phyloP scores from a whole-genome alignment of 1,140 invertebrate species.

The Physella acuta region DNA sequence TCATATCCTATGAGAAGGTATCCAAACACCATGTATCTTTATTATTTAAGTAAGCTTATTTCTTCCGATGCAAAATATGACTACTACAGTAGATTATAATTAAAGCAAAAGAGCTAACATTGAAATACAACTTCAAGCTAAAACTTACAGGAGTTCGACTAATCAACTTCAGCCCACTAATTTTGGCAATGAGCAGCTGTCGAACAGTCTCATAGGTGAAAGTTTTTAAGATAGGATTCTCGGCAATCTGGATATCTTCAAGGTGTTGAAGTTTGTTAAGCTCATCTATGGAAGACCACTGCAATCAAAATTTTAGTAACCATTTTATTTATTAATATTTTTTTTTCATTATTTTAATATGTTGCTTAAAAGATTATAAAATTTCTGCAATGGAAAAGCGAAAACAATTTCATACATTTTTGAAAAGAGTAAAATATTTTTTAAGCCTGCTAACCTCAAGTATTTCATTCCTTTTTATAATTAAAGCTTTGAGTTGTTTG shows the following conservation, averaged over 20 bases:
- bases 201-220: constrained; percentile 72
- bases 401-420: too few species aligned
- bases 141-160: constrained; percentile 52
- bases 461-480: constrained; percentile 64
- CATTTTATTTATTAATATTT: not conserved
- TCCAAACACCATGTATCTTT: too few species aligned
- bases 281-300: constrained; percentile 81
- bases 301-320: constrained; percentile 25
- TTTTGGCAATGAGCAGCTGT: constrained; percentile 75
- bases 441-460: constrained; percentile 61
- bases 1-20: too few species aligned
- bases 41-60: too few species aligned
- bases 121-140: too few species aligned
- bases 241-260: constrained; percentile 71
- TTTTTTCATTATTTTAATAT: too few species aligned
- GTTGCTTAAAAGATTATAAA: too few species aligned
- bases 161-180: constrained; percentile 64
- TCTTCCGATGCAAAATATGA: too few species aligned
- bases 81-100: too few species aligned
- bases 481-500: constrained; percentile 60
- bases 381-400: too few species aligned
- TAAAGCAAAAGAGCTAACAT: too few species aligned
- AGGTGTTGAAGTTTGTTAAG: constrained; percentile 76
- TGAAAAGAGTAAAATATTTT: too few species aligned
- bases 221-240: constrained; percentile 73